Evolutionary conservation across 2,797 vertebrate species (phyloP), one percentile per base, ranked within the genome.

Genomic region (Chaunax sp.): DNA sequence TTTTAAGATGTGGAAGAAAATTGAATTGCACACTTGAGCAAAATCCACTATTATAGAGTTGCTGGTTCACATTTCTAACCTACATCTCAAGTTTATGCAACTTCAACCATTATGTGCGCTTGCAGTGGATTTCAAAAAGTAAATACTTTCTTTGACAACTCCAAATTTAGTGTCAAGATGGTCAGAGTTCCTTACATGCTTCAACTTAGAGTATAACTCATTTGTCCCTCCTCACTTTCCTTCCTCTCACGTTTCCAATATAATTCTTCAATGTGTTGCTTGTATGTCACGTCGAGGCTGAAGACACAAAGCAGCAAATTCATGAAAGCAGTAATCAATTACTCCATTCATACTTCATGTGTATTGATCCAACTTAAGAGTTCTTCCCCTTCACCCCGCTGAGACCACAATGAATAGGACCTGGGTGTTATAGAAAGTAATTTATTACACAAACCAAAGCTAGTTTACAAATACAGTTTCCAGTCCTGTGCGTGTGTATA

Each of bases 401-500:
- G 14, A 78, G 66, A 81, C 45, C 65, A 74, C 53, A 85, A 82
- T 68, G 50, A 88, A 77, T 15, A 85, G 49, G 37, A 61, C 40
- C 58, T 66, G 62, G 23, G 86, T 86, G 86, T 92, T 92, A 92
- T 92, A 94, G 88, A 93, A 95, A 93, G 92, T 94, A 82, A 92
- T 94, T 94, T 94, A 94, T 95, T 95, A 94, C 93, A 94, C 91
- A 95, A 94, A 94, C 92, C 90, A 94, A 93, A 91, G 91, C 92
- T 92, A 92, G 92, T 93, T 94, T 94, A 95, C 92, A 95, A 95
- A 95, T 93, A 91, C 89, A 91, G 85, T 90, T 92, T 94, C 94
- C 91, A 92, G 93, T 94, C 91, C 84, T 91, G 92, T 92, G 90
- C 68, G 69, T 89, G 90, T 92, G 33, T 40, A 78, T 83, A 80